Conservation (phyloP, 1,140 invertebrate genomes). For the Eupristina koningsbergeri region DNA sequence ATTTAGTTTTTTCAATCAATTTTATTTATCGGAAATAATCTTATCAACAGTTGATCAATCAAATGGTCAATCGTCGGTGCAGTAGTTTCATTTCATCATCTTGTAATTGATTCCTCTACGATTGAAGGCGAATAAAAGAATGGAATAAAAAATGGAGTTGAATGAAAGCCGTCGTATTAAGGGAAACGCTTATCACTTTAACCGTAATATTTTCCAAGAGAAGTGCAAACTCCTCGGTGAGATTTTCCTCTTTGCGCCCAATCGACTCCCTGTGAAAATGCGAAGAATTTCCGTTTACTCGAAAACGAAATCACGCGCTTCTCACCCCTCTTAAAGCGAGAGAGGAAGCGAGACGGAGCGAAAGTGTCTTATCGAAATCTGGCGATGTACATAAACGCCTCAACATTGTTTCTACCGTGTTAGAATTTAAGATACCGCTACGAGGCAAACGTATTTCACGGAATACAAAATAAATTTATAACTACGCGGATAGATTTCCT, state of each 20-base stretch:
- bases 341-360: too few relatives aligned
- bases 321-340: not conserved
- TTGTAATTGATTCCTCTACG: too few relatives aligned
- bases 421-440: slow-evolving; percentile 36
- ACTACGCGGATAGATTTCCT: slow-evolving; percentile 31
- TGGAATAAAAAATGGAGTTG: too few relatives aligned
- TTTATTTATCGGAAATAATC: not conserved
- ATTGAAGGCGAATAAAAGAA: too few relatives aligned
- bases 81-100: too few relatives aligned
- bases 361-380: slow-evolving; percentile 21
- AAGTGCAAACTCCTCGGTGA: too few relatives aligned
- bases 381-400: not conserved
- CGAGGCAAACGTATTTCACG: slow-evolving; percentile 24
- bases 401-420: slow-evolving; percentile 1
- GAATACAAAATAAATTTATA: slow-evolving; percentile 47
- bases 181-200: not conserved
- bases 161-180: too few relatives aligned
- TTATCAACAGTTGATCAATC: not conserved
- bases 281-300: not conserved
- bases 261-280: too few relatives aligned
- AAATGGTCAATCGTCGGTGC: too few relatives aligned
- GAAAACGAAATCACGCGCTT: not conserved
- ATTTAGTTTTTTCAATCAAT: too few relatives aligned
- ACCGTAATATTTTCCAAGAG: not conserved
- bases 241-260: too few relatives aligned